A percentile compares a stretch with the other conserved stretches of the same genome.
Evolutionary conservation across 2,797 vertebrate species (phyloP).

Genomic region (Graptemys geographica): DNA sequence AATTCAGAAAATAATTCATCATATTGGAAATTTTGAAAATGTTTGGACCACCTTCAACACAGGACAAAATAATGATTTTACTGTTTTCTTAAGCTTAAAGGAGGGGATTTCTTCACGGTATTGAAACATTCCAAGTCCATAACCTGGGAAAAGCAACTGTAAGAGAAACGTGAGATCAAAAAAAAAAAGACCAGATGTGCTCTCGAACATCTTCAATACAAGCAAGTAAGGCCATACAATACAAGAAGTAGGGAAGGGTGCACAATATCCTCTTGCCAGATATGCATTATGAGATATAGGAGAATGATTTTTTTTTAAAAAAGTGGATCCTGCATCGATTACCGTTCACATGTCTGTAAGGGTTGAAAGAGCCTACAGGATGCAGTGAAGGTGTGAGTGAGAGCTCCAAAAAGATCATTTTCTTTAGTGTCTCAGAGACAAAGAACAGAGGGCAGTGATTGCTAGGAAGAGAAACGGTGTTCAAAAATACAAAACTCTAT

Average conservation of each 20-base stretch:
- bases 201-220: background rate
- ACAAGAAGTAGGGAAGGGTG: background rate
- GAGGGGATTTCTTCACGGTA: background rate
- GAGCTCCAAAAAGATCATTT: background rate
- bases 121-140: background rate
- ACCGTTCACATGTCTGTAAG: background rate
- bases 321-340: background rate
- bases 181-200: background rate
- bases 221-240: background rate
- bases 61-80: background rate
- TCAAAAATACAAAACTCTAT: background rate
- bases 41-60: background rate
- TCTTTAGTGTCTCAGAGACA: background rate
- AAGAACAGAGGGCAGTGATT: background rate
- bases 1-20: background rate
- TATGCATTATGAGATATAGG: background rate
- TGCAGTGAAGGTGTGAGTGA: background rate
- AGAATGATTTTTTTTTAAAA: background rate
- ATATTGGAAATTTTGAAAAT: background rate
- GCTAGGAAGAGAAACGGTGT: background rate
- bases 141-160: background rate
- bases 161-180: background rate
- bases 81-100: too few relatives aligned
- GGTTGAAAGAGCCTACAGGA: background rate
- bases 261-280: background rate